A percentile compares a stretch with the other conserved stretches of the same genome.
Conservation (phyloP, 1,140 invertebrate genomes). For the Zaprionus africanus region DNA sequence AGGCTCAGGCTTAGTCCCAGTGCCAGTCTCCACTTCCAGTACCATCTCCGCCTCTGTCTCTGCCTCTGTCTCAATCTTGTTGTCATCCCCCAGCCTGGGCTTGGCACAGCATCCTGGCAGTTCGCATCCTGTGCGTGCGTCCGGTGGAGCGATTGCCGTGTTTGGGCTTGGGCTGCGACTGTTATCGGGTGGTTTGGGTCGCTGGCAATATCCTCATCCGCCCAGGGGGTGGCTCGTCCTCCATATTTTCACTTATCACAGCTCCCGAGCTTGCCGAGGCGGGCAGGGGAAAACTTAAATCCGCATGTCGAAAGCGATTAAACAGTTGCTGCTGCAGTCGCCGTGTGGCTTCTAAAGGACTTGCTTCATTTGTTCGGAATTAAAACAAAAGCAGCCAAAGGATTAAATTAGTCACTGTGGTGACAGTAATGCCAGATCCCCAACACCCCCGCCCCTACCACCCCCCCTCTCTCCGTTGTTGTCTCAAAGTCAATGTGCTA, state of each 20-base stretch:
- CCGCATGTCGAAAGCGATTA: constrained; percentile 84
- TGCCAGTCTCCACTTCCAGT: constrained; percentile 13
- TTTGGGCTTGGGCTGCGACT: constrained; percentile 34
- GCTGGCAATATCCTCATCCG: constrained; percentile 60
- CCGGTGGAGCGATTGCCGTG: constrained; percentile 62
- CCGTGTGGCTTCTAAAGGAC: constrained; percentile 11
- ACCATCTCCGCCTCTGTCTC: neutral
- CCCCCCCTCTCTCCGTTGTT: neutral
- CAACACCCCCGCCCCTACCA: neutral
- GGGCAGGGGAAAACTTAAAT: constrained; percentile 69
- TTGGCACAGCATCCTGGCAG: constrained; percentile 50
- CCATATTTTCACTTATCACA: constrained; percentile 76
- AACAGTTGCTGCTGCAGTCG: constrained; percentile 53
- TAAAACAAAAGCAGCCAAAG: constrained; percentile 77
- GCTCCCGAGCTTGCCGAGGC: constrained; percentile 4
- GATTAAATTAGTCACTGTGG: constrained; percentile 82
- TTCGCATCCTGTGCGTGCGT: constrained; percentile 78
- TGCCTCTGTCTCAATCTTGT: constrained; percentile 26
- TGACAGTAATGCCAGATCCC: constrained; percentile 66
- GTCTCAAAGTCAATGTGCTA: constrained; percentile 20
- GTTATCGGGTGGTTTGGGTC: constrained; percentile 57
- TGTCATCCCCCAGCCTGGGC: constrained; percentile 18
- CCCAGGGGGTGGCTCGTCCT: constrained; percentile 42
- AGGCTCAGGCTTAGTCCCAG: constrained; percentile 25
- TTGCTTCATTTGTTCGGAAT: constrained; percentile 64